Evolutionary conservation across 1,140 invertebrate species (phyloP).

Genomic region (Heliothis virescens): DNA sequence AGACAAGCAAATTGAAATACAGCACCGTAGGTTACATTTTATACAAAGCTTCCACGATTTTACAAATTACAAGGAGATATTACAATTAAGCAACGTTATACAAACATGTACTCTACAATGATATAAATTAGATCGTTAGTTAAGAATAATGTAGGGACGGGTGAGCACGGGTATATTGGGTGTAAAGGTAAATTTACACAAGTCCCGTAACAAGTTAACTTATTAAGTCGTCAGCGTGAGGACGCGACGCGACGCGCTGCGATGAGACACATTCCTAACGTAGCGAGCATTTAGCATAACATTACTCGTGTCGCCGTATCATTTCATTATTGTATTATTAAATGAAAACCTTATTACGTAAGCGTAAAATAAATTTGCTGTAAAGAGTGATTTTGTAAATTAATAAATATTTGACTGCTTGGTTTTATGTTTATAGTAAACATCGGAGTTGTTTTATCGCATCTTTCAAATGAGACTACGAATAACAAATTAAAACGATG

Average conservation of each 20-base stretch:
- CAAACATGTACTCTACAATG: conserved; percentile 64
- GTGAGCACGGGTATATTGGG: conserved; percentile 70
- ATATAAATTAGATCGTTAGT: conserved; percentile 80
- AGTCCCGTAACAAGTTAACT: conserved; percentile 77
- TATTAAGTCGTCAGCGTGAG: conserved; percentile 78
- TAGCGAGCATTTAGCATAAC: conserved; percentile 48
- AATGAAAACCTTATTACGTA: conserved; percentile 14
- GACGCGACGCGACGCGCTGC: conserved; percentile 43
- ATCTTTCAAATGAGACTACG: neutral
- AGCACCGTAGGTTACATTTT: no score
- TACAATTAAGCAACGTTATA: conserved; percentile 4
- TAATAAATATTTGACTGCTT: neutral
- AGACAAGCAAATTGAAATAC: no score
- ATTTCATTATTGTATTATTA: conserved; percentile 44
- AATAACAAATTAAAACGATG: conserved; percentile 41
- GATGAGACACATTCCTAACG: conserved; percentile 55
- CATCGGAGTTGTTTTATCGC: no score
- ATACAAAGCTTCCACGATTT: no score
- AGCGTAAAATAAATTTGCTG: neutral
- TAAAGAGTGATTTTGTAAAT: neutral
- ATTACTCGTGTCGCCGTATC: conserved; percentile 35
- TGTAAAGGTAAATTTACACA: conserved; percentile 83
- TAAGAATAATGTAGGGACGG: conserved; percentile 80
- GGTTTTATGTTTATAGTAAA: no score
- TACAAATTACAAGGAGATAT: neutral